Base-by-base conservation (phyloP, 2,113 vertebrate species). In the Xenopus laevis region DNA sequence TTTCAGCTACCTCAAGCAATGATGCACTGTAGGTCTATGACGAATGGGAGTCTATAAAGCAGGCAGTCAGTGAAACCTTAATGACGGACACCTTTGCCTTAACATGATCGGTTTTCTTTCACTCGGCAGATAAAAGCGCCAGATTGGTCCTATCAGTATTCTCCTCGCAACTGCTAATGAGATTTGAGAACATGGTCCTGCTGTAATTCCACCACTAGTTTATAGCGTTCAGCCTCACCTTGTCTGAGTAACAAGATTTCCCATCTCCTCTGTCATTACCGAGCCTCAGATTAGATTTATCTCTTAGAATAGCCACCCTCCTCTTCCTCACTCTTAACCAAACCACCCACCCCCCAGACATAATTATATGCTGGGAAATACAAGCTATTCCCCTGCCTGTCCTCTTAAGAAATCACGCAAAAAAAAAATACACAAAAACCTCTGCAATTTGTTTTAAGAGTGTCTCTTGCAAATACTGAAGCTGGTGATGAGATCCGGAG, bases 281-380 rank as follows among this genome's bases (percentile, higher is more conserved):
- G 16, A 65, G 17, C 11, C 63, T 18, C 63, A 17, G 44, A 65
- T 46, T 65, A 40, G 63, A 65, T 65, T 45, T 45, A n/a, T n/a
- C 40, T 21, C 18, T 12, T 23, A 6, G 58, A 10, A 60, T 4
- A 60, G 20, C 18, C 58, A 11, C 3, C 20, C 20, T 23, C 58
- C 20, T 60, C 55, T 18, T 58, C n/a, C 55, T 60, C 21, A 60
- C 20, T 20, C 12, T 50, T 50, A 50, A 4, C 15, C 33, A 40
- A 40, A 40, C 33, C 12, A 2, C 12, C 47, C 47, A 50, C 47
- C 46, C 46, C 46, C 46, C 46, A 17, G 7, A 8, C 21, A 18
- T 60, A 60, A 60, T 60, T 60, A 60, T 20, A 23, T 23, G 1
- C 21, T 27, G 21, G 20, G 21, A 60, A 60, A 23, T 23, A 60